A percentile compares a stretch with the other conserved stretches of the same genome.
Evolutionary conservation across 2,888 invertebrate genomes (phyloP).

Genomic region (Microplitis deprimator): DNA sequence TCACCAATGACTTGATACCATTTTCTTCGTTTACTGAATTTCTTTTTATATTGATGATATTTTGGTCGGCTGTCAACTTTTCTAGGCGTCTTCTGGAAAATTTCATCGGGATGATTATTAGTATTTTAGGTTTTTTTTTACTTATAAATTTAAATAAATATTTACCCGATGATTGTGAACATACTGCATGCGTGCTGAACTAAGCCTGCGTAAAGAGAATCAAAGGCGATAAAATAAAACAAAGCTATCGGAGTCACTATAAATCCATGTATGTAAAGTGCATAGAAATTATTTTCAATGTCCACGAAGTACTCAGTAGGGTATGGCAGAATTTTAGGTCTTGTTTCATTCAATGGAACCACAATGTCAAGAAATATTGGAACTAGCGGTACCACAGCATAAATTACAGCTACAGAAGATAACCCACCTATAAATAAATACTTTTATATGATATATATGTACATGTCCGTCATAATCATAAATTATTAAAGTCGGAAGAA

Average conservation of each 20-base stretch:
- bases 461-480: background rate
- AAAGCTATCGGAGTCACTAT: background rate
- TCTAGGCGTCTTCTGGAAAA: slow-evolving; percentile 15
- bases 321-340: slow-evolving; percentile 17
- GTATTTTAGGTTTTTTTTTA: background rate
- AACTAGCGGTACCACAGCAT: background rate
- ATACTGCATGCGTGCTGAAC: slow-evolving; percentile 34
- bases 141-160: background rate
- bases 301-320: slow-evolving; percentile 35
- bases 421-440: background rate
- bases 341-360: slow-evolving; percentile 20
- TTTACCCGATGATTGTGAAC: slow-evolving; percentile 32
- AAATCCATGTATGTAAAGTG: slow-evolving; percentile 21
- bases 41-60: no score
- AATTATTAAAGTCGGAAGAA: background rate
- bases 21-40: background rate
- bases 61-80: background rate
- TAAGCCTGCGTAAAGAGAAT: background rate
- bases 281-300: slow-evolving; percentile 21
- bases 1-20: background rate
- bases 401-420: background rate
- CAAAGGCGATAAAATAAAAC: background rate
- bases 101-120: background rate
- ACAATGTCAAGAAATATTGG: background rate
- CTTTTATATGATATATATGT: no score